phyloP scores from a whole-genome alignment of 2,797 vertebrate species.

The Coregonus suidteri region DNA sequence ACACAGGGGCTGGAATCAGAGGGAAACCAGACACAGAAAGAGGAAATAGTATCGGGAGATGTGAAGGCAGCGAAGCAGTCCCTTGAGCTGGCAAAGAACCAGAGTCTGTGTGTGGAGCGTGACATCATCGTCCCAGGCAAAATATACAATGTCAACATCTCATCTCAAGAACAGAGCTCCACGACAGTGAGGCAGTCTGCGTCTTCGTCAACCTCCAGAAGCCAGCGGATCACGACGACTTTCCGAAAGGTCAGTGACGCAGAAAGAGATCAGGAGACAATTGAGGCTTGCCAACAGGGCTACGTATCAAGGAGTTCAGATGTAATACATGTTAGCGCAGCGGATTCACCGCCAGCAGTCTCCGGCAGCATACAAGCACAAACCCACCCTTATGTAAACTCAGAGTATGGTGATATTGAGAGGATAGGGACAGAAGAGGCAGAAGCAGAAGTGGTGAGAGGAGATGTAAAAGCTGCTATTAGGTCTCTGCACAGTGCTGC shows the following conservation, averaged over 20 bases:
- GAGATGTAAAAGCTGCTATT: conserved; percentile 88
- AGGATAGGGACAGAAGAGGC: conserved; percentile 76
- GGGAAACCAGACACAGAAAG: conserved; percentile 59
- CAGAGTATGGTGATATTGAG: conserved; percentile 79
- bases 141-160: conserved; percentile 72
- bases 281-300: conserved; percentile 69
- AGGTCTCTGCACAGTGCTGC: conserved; percentile 82
- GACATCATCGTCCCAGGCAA: conserved; percentile 63
- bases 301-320: conserved; percentile 70
- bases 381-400: conserved; percentile 65
- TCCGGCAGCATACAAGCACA: conserved; percentile 56
- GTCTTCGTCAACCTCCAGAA: conserved; percentile 56
- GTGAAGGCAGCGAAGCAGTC: conserved; percentile 78
- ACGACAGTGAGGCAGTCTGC: conserved; percentile 55
- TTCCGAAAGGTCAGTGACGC: conserved; percentile 93
- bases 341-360: conserved; percentile 70
- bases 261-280: conserved; percentile 71
- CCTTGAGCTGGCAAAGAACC: conserved; percentile 76
- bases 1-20: conserved; percentile 63
- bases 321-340: conserved; percentile 72
- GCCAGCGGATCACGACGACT: conserved; percentile 74
- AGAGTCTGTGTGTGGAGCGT: conserved; percentile 74
- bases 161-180: conserved; percentile 61
- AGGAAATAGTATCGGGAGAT: conserved; percentile 73
- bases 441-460: conserved; percentile 77